These are phyloP conservation scores for Rhegmatorhina hoffmannsi DNA, from an alignment of 2,113 vertebrate genomes.

Conservation along the genomic window DNA sequence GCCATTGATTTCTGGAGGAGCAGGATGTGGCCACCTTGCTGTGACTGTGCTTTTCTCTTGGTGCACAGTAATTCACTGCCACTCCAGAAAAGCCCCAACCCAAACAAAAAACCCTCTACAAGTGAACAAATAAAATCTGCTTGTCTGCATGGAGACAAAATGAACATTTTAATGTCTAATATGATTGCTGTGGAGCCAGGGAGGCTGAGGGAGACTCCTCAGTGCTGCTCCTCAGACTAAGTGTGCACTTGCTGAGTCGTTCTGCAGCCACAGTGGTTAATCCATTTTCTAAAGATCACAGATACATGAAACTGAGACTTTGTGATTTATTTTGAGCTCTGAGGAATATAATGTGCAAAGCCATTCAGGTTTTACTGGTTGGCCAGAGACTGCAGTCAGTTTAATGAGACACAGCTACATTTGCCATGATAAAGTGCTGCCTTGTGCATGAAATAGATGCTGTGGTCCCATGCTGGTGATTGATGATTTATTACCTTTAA, in stretches of 20 bases:
- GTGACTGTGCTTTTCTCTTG: not conserved
- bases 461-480: not conserved
- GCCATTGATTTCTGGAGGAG: not conserved
- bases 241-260: not conserved
- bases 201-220: not conserved
- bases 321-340: slow-evolving; percentile 43
- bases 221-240: not conserved
- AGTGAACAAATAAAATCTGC: not conserved
- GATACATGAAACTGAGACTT: not conserved
- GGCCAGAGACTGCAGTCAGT: not conserved
- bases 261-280: not conserved
- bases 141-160: not conserved
- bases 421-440: slow-evolving; percentile 22
- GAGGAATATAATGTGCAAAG: slow-evolving; percentile 40
- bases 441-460: slow-evolving; percentile 12
- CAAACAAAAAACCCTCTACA: not conserved
- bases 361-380: slow-evolving; percentile 1
- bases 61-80: not conserved
- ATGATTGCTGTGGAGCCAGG: not conserved
- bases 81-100: not conserved
- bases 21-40: not conserved
- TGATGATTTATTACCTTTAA: slow-evolving; percentile 8
- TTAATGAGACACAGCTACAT: slow-evolving; percentile 37
- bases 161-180: not conserved
- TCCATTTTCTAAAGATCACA: not conserved